Evolutionary conservation across 2,888 invertebrate species (phyloP), one percentile per base, ranked within the genome.

Genomic region (Epirrita christyi): DNA sequence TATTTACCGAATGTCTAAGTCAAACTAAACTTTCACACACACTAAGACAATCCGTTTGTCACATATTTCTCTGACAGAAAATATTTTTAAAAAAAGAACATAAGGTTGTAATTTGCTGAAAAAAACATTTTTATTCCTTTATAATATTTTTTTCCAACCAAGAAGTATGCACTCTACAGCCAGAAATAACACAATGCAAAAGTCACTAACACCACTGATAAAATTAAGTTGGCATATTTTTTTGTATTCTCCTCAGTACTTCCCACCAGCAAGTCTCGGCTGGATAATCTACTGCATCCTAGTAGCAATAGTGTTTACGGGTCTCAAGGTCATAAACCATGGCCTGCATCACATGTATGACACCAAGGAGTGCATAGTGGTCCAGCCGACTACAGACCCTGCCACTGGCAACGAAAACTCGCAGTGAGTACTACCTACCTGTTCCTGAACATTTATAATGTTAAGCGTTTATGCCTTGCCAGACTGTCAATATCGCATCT

Each of bases 321-420:
- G 94, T 48, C 93, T 99, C 62, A 99, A 99, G 92, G 88, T 97
- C 59, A 90, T 97, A 69, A 99, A 98, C 91, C 96, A 96, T 89
- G 95, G 96, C 42, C 93, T 99, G 59, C 99, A 99, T 87, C 95
- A 96, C 72, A 95, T 98, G 93, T 99, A 98, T 86, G 98, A 99
- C 87, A 97, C 97, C 10, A 96, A 96, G n/a, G 98, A 98, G 85
- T 95, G 96, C 79, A 93, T 96, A 28, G 70, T 90, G 7, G 79
- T 90, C 37, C 87, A 86, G 46, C 81, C 85, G 0, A 73, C 80
- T n/a, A 84, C 93, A 80, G 86, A 95, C 92, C 86, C 94, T 67
- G 82, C 93, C 68, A 90, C 81, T 46, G 72, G 80, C 32, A 78
- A 81, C 63, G 83, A 87, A 21, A 86, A 78, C 48, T 92, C 88